A percentile compares a stretch with the other conserved stretches of the same genome.
Evolutionary conservation across 2,113 vertebrate species (phyloP).

Genomic region (Arizona elegans): DNA sequence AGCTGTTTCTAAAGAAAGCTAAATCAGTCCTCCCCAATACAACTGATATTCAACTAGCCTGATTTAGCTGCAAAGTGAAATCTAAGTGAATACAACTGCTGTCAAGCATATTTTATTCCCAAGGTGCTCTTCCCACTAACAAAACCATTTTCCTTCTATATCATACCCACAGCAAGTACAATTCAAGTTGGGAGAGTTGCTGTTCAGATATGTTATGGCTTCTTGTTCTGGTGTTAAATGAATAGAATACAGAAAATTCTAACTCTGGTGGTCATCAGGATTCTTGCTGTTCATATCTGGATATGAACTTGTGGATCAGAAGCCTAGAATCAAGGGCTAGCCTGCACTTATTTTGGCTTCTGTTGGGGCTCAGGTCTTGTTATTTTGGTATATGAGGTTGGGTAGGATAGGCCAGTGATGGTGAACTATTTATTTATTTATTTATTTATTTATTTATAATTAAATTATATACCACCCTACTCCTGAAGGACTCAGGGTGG

Average conservation of each 20-base stretch:
- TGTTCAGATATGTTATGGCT: background rate
- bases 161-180: background rate
- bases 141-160: background rate
- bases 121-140: background rate
- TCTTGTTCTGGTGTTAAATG: background rate
- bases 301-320: background rate
- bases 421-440: too few relatives aligned
- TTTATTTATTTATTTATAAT: too few relatives aligned
- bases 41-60: background rate
- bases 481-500: too few relatives aligned
- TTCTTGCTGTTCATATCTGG: background rate
- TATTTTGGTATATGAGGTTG: background rate
- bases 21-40: background rate
- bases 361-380: background rate
- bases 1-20: background rate
- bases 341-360: background rate
- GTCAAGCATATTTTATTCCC: background rate
- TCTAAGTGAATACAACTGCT: background rate
- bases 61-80: background rate
- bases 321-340: background rate
- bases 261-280: background rate
- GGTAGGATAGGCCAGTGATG: background rate
- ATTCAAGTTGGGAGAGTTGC: background rate
- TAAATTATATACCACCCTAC: too few relatives aligned
- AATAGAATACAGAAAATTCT: background rate